Evolutionary conservation across 2,797 vertebrate genomes (phyloP).

Genomic region (Xenops minutus): DNA sequence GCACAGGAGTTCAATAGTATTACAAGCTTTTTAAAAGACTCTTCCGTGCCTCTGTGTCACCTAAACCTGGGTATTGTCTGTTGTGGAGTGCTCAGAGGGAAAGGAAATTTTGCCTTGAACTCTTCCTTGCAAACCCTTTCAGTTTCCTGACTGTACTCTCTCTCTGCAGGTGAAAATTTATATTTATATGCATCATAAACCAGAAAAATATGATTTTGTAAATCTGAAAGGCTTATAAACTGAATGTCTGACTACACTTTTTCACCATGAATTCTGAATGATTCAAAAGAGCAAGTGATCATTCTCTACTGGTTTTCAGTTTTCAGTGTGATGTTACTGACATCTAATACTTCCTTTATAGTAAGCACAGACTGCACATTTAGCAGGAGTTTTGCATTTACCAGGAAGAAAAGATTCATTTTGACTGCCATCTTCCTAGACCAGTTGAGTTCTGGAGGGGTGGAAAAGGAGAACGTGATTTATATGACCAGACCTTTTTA

Average conservation of each 20-base stretch:
- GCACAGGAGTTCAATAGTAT: neutral
- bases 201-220: neutral
- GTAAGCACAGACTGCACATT: neutral
- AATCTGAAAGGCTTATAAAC: neutral
- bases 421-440: neutral
- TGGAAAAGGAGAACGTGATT: neutral
- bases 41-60: neutral
- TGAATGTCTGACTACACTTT: neutral
- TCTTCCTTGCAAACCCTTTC: neutral
- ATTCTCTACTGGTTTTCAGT: neutral
- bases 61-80: neutral
- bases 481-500: neutral
- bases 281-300: neutral
- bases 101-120: neutral
- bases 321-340: neutral
- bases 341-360: neutral
- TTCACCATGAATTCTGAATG: neutral
- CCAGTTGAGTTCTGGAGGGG: neutral
- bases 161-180: neutral
- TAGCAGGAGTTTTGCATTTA: neutral
- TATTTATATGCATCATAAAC: neutral
- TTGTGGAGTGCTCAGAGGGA: neutral
- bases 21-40: neutral
- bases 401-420: neutral
- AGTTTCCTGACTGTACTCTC: neutral